Evolutionary conservation across 2,797 vertebrate genomes (phyloP).

Genomic region (Micropoecilia bifurca): DNA sequence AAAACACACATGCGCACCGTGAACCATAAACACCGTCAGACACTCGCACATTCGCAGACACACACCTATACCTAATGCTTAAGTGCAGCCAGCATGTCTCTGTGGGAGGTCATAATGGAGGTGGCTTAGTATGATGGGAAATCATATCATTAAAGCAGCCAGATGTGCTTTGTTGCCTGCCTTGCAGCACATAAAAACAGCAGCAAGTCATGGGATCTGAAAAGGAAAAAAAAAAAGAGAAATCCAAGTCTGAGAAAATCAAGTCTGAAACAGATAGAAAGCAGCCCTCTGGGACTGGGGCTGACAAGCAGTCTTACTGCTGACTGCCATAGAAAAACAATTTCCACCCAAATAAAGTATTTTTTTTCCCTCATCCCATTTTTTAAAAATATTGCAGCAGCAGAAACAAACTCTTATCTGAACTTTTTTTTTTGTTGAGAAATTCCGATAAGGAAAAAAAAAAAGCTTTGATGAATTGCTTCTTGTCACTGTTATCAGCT

Average conservation of each 20-base stretch:
- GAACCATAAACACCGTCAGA: conserved; percentile 65
- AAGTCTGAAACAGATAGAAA: conserved; percentile 78
- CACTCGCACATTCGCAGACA: conserved; percentile 59
- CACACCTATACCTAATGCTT: conserved; percentile 75
- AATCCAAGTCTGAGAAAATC: conserved; percentile 70
- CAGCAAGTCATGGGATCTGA: conserved; percentile 77
- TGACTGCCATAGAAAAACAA: conserved; percentile 76
- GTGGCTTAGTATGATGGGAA: conserved; percentile 81
- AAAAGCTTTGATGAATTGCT: conserved; percentile 52
- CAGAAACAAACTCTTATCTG: conserved; percentile 54
- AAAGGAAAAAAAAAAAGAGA: conserved; percentile 52
- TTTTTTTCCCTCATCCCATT: conserved; percentile 50
- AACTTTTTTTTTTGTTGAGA: conserved; percentile 41
- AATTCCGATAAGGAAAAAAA: conserved; percentile 44
- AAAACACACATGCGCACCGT: conserved; percentile 53
- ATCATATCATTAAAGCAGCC: conserved; percentile 82
- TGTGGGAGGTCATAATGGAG: conserved; percentile 80
- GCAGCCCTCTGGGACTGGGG: conserved; percentile 71
- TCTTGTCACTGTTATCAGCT: conserved; percentile 57
- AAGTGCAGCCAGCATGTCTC: conserved; percentile 77
- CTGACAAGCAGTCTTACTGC: conserved; percentile 74
- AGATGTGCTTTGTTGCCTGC: conserved; percentile 80
- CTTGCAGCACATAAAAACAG: conserved; percentile 76
- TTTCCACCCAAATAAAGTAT: conserved; percentile 68
- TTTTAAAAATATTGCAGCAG: conserved; percentile 48